Percentiles rank a stretch among this genome's conserved stretches.
Evolutionary conservation across 2,888 invertebrate species (phyloP).

Genomic region (Epinotia ramella): DNA sequence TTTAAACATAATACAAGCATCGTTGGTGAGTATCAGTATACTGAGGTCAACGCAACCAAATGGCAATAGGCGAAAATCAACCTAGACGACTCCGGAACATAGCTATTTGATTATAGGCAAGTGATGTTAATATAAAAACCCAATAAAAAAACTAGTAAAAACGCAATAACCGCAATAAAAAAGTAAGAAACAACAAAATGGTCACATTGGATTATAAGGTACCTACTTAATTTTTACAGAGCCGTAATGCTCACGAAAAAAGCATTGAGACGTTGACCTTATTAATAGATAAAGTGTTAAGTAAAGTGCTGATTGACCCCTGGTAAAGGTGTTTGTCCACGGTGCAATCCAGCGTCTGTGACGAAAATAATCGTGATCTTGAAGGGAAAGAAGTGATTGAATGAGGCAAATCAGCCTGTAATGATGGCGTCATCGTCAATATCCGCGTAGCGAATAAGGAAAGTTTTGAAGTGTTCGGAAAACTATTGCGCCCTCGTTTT

Average conservation of each 20-base stretch:
- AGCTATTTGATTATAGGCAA: too few relatives aligned
- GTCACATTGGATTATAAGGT: too few relatives aligned
- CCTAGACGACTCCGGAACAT: not conserved
- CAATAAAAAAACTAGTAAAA: too few relatives aligned
- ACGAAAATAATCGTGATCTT: constrained; percentile 28
- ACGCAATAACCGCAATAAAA: too few relatives aligned
- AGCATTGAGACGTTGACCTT: too few relatives aligned
- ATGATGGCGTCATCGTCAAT: not conserved
- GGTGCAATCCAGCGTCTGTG: constrained; percentile 16
- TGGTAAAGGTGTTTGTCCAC: constrained; percentile 15
- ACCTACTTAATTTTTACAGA: too few relatives aligned
- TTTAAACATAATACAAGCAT: too few relatives aligned
- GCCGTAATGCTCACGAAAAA: too few relatives aligned
- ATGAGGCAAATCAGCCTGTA: constrained; percentile 27
- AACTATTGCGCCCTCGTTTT: not conserved
- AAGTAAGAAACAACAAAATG: too few relatives aligned
- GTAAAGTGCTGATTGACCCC: not conserved
- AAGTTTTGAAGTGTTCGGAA: not conserved
- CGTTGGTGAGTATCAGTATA: not conserved
- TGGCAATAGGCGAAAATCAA: not conserved
- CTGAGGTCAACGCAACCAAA: not conserved
- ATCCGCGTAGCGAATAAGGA: constrained; percentile 13
- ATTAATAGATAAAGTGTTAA: not conserved
- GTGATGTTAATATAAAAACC: too few relatives aligned
- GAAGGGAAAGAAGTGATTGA: constrained; percentile 16